Base-by-base conservation (phyloP, 2,797 vertebrate species). In the Tiaroga cobitis region DNA sequence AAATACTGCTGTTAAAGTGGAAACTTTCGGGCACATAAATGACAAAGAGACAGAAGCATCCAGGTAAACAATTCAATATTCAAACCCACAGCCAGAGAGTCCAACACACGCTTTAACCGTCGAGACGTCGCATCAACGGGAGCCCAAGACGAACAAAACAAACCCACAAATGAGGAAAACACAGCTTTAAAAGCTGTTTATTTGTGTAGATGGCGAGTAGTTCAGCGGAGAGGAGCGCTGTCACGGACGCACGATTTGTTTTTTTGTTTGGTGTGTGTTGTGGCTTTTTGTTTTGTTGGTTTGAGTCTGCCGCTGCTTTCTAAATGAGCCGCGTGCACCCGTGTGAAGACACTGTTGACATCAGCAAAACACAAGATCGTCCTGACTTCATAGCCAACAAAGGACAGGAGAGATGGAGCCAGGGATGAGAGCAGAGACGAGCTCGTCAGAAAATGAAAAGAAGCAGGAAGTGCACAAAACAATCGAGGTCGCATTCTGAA, bases 311-410 rank as follows among this genome's bases (percentile, higher is more conserved):
- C 19, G 26, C 88, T 90, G 94, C 92, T 94, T 95, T 94, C 90
- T 90, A 94, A 95, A 94, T 92, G 94, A 94, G 93, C 92, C 90
- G 92, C 88, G 92, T 88, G 78, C 67, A 41, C 92, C 92, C 90
- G 78, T 95, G 90, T 95, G 93, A 95, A 95, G 92, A 92, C 93
- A 91, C 92, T 93, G 94, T 95, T 94, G 93, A 94, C 95, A 95
- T 96, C 95, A 96, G 94, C 93, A 90, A 34, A 93, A 95, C 93
- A 91, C 90, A 85, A 87, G 87, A 65, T 51, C 85, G 79, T 18
- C 85, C 67, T 84, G 67, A 85, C 88, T 91, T 83, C 74, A 75
- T 81, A 69, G 37, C 65, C 79, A 80, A 88, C 87, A 90, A 90
- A 76, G 89, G 9, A 86, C 67, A 76, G 67, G 89, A 72, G 82